A percentile compares a stretch with the other conserved stretches of the same genome.
These are phyloP conservation scores for Pheosia gnoma DNA, from an alignment of 2,888 invertebrate species.

Conservation along the genomic window DNA sequence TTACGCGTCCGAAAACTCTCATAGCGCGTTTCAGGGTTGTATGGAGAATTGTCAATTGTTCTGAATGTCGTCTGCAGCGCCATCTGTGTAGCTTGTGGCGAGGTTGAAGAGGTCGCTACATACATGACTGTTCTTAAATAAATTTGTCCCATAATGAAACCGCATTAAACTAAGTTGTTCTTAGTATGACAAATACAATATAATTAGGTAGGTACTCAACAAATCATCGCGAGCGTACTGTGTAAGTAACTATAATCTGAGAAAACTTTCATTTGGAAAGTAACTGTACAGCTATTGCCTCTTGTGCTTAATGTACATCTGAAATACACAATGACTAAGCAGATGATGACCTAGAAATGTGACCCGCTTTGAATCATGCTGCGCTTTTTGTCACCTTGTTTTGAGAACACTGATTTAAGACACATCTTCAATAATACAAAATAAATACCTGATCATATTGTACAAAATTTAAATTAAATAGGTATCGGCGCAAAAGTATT, in stretches of 20 bases:
- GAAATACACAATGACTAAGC: conserved; percentile 14
- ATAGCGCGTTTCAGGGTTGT: too few relatives aligned
- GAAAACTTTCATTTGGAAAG: conserved; percentile 44
- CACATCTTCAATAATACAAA: too few relatives aligned
- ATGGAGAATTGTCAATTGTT: too few relatives aligned
- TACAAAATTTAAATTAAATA: too few relatives aligned
- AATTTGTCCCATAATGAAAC: too few relatives aligned
- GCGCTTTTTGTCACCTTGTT: neutral
- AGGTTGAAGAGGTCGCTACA: too few relatives aligned
- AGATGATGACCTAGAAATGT: conserved; percentile 12
- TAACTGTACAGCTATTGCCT: conserved; percentile 13
- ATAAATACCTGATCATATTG: too few relatives aligned
- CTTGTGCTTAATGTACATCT: conserved; percentile 8
- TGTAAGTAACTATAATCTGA: conserved; percentile 17
- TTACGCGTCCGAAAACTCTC: too few relatives aligned
- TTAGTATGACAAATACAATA: conserved; percentile 1
- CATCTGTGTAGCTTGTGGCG: too few relatives aligned
- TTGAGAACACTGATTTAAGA: neutral
- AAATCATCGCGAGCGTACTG: conserved; percentile 22
- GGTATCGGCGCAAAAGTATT: too few relatives aligned
- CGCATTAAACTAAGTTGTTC: neutral
- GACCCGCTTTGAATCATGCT: neutral
- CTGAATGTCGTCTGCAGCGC: too few relatives aligned
- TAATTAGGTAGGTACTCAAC: neutral
- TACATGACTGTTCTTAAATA: too few relatives aligned